Percentiles rank a stretch among this genome's conserved stretches.
phyloP scores from a whole-genome alignment of 2,113 vertebrate species.

The Pachypanchax playfairii region DNA sequence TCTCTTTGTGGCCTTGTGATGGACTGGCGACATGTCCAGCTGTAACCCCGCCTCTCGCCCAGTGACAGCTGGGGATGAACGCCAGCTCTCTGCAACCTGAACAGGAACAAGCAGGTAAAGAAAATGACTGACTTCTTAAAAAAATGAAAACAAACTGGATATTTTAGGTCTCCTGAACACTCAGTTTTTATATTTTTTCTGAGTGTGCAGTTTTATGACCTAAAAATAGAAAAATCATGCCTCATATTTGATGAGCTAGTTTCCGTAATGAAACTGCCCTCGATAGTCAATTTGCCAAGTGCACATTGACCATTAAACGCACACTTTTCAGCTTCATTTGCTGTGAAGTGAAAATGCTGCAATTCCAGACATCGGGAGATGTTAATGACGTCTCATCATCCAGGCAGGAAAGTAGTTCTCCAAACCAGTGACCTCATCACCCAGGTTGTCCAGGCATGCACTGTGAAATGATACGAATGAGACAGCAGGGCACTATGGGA shows the following conservation, averaged over 20 bases:
- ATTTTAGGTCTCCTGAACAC: background rate
- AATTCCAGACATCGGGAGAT: conserved; percentile 24
- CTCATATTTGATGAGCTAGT: conserved; percentile 46
- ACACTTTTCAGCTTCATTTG: conserved; percentile 53
- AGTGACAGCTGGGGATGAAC: no score
- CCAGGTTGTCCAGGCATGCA: conserved; percentile 33
- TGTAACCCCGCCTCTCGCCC: no score
- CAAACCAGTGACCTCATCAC: conserved; percentile 40
- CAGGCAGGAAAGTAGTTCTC: conserved; percentile 44
- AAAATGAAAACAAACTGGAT: no score
- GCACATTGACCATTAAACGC: conserved; percentile 33
- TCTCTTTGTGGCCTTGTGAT: no score
- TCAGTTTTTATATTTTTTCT: background rate
- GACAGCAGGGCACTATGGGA: conserved; percentile 36
- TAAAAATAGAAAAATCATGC: background rate
- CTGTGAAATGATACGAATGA: conserved; percentile 34
- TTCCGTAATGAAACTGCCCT: conserved; percentile 39
- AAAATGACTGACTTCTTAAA: no score
- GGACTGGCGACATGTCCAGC: no score
- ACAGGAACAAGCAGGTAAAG: no score
- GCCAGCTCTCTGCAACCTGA: no score
- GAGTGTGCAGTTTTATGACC: background rate
- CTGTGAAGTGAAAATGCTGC: conserved; percentile 40
- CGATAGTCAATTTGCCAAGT: conserved; percentile 31
- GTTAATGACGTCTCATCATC: conserved; percentile 46